Base-by-base conservation (phyloP, 2,797 vertebrate species). In the Acanthurus tractus region DNA sequence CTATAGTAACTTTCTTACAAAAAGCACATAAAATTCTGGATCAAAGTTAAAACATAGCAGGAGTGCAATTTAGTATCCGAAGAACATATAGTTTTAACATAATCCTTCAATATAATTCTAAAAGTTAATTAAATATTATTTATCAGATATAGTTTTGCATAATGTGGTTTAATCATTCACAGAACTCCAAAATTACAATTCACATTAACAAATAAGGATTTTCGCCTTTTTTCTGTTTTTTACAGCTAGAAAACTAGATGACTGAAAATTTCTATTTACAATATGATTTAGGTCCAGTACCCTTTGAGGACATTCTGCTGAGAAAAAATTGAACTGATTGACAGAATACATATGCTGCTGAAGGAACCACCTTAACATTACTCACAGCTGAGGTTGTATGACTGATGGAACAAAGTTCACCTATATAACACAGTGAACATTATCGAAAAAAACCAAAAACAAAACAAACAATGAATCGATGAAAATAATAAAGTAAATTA, bases 61-160 rank as follows among this genome's bases (percentile, higher is more conserved):
- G 36, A 54, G 22, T 42, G 49, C 48, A 65, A 40, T 25, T 66
- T 44, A 42, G 38, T 53, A 54, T 54, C 49, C 22, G 29, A 38
- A 38, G 29, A 10, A 52, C 6, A 40, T 48, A 20, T 18, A 20
- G 46, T 13, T 38, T 52, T 1, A 29, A 64, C 29, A 52, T 42
- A 44, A 61, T 23, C 38, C 38, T 44, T 59, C 36, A 59, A 22
- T 23, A 42, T 22, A 59, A 42, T 12, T 23, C 14, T n/a, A 22
- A 46, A 50, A 7, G 11, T 25, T 45, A 36, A n/a, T 63, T 15
- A 52, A 38, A 14, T 29, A 29, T 4, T 13, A 38, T n/a, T 3
- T 8, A 9, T 23, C 7, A 65, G 22, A 23, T 12, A 18, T n/a
- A 52, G 53, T 25, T 54, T 22, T 38, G n/a, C 8, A 22, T 36